Evolutionary conservation across 2,888 invertebrate species (phyloP).

Genomic region (Archips crataeganus): DNA sequence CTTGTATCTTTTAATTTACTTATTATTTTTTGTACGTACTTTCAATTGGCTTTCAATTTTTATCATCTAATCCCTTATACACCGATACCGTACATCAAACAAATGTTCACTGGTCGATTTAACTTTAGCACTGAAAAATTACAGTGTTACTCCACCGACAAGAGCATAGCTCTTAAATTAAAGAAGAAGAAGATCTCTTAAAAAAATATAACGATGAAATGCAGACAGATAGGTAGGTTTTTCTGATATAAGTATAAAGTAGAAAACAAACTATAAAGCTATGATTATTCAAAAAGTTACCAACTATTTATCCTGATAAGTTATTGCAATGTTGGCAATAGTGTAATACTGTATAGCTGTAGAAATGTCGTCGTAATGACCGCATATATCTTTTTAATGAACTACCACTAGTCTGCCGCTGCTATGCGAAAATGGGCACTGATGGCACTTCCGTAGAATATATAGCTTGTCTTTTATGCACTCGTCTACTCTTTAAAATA

Average conservation of each 20-base stretch:
- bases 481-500: conserved; percentile 57
- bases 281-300: conserved; percentile 12
- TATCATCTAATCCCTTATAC: no score
- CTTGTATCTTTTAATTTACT: no score
- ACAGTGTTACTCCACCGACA: no score
- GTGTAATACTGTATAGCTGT: conserved; percentile 59
- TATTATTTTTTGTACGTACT: no score
- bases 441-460: conserved; percentile 64
- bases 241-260: not conserved
- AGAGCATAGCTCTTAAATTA: no score
- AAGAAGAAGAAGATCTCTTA: no score
- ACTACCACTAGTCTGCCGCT: conserved; percentile 67
- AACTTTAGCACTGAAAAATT: conserved; percentile 72
- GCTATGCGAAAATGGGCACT: conserved; percentile 68
- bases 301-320: conserved; percentile 56
- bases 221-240: no score
- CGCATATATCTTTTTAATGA: conserved; percentile 82
- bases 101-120: conserved; percentile 67
- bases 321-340: conserved; percentile 62
- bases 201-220: no score
- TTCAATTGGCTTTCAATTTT: not conserved
- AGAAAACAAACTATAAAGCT: not conserved
- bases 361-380: conserved; percentile 74
- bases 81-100: conserved; percentile 59
- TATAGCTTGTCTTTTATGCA: conserved; percentile 68